Conservation (phyloP, 2,113 vertebrate genomes). For the Bos indicus region DNA sequence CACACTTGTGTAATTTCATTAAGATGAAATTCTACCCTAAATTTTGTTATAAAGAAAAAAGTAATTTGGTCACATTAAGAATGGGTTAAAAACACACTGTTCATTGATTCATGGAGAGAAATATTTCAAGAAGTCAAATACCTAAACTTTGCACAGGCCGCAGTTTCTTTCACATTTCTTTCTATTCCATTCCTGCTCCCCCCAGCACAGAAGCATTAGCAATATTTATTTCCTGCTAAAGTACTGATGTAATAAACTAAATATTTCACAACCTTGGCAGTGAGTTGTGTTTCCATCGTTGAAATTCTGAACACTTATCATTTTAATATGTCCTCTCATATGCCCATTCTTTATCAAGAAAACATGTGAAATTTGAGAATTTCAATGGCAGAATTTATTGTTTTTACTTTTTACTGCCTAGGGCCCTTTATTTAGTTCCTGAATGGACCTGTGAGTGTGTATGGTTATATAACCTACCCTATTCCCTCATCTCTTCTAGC, state of each 20-base stretch:
- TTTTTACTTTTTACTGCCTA: not conserved
- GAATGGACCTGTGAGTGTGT: not conserved
- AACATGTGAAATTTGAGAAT: not conserved
- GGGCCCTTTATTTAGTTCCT: not conserved
- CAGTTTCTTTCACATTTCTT: not conserved
- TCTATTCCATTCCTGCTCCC: not conserved
- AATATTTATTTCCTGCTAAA: not conserved
- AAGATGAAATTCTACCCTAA: not conserved
- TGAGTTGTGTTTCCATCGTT: not conserved
- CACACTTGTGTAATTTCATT: not conserved
- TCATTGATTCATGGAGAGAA: not conserved
- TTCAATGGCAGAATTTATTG: not conserved
- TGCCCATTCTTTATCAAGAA: not conserved
- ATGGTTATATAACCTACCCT: not conserved
- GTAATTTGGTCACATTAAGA: not conserved
- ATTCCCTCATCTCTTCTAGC: not conserved
- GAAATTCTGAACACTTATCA: not conserved
- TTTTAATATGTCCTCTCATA: not conserved
- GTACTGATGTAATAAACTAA: not conserved
- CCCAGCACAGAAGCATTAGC: not conserved
- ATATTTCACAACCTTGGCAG: not conserved
- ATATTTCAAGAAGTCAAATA: not conserved
- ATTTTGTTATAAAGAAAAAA: slow-evolving; percentile 21
- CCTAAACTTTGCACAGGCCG: not conserved
- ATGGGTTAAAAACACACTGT: not conserved